Conservation (phyloP, 1,140 invertebrate species). For the Catajapyx aquilonaris region DNA sequence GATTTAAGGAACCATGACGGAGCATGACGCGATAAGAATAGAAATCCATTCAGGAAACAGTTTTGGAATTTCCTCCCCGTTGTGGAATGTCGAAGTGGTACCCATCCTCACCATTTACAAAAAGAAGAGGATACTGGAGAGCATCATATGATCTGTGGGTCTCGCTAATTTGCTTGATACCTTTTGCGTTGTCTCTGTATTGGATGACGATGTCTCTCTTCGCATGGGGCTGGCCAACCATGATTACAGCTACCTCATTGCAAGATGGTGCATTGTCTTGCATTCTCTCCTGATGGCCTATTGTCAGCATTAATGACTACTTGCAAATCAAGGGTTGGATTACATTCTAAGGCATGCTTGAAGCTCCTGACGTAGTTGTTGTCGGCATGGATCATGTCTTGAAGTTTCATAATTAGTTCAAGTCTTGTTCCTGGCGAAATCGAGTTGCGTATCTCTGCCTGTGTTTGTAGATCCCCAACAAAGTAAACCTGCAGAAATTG, state of each 20-base stretch:
- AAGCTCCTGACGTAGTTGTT: slow-evolving; percentile 10
- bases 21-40: slow-evolving; percentile 17
- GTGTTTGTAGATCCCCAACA: slow-evolving; percentile 1
- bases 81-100: slow-evolving; percentile 17
- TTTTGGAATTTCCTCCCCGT: too few species aligned
- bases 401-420: slow-evolving; percentile 6
- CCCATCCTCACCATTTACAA: slow-evolving; percentile 21
- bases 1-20: slow-evolving; percentile 13
- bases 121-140: slow-evolving; percentile 24
- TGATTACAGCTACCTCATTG: slow-evolving; percentile 11
- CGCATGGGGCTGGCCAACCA: slow-evolving; percentile 8
- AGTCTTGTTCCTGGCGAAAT: neutral
- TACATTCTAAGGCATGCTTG: slow-evolving; percentile 9
- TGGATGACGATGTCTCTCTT: slow-evolving; percentile 3
- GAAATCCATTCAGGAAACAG: slow-evolving; percentile 13
- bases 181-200: neutral
- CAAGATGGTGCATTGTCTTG: slow-evolving; percentile 9
- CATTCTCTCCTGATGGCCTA: slow-evolving; percentile 5
- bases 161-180: slow-evolving; percentile 14
- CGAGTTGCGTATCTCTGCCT: slow-evolving; percentile 3
- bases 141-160: slow-evolving; percentile 20
- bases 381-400: slow-evolving; percentile 9
- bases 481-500: slow-evolving; percentile 24
- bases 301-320: slow-evolving; percentile 3
- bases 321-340: slow-evolving; percentile 6